Conservation (phyloP, 2,113 vertebrate genomes). For the Dicentrarchus labrax region DNA sequence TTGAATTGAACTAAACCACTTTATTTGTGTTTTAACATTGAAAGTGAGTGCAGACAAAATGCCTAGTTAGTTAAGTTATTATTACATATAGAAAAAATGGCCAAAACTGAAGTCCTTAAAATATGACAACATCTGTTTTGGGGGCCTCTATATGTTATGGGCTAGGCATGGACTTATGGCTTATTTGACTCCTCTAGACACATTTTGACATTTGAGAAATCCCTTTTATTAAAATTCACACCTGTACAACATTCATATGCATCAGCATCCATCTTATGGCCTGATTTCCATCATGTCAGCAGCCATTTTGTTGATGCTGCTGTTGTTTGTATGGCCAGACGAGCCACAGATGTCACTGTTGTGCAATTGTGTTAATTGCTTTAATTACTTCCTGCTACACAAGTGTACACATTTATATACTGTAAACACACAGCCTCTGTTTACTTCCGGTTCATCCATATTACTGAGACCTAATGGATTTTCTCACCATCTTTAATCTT, state of each 20-base stretch:
- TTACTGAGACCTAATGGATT: constrained; percentile 55
- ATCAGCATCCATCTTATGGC: constrained; percentile 51
- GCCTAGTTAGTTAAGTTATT: not conserved
- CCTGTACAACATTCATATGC: not conserved
- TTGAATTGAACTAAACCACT: too few relatives aligned
- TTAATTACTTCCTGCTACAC: constrained; percentile 60
- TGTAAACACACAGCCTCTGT: constrained; percentile 36
- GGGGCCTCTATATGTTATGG: too few relatives aligned
- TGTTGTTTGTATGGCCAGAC: constrained; percentile 22
- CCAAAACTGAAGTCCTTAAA: not conserved
- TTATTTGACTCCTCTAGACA: not conserved
- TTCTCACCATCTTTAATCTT: constrained; percentile 46
- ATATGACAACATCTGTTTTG: too few relatives aligned
- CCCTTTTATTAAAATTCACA: not conserved
- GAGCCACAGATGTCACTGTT: constrained; percentile 66
- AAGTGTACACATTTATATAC: constrained; percentile 4
- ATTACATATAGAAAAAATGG: not conserved
- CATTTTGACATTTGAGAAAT: not conserved
- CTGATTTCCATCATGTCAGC: not conserved
- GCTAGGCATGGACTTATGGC: not conserved
- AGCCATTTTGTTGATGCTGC: constrained; percentile 56
- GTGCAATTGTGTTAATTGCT: constrained; percentile 57
- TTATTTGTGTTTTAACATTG: too few relatives aligned
- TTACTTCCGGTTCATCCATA: constrained; percentile 52
- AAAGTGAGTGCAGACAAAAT: too few relatives aligned